Percentiles rank a stretch among this genome's conserved stretches.
Evolutionary conservation across 2,797 vertebrate genomes (phyloP).

Genomic region (Rhabdophis nuchalis): DNA sequence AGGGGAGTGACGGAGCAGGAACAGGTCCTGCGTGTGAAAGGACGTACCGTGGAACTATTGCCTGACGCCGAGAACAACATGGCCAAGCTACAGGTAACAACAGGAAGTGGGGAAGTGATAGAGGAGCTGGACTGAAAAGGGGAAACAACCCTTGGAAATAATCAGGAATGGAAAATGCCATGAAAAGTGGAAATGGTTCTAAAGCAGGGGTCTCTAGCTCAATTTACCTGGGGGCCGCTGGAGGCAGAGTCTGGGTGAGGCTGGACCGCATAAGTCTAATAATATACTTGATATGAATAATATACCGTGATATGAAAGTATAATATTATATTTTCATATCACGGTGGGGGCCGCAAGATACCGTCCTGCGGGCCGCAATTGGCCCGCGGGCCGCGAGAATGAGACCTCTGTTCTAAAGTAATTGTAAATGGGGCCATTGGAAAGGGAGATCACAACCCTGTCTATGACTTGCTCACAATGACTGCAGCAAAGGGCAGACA

Average conservation of each 20-base stretch:
- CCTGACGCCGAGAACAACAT: slow-evolving; percentile 81
- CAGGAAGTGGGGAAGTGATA: not conserved
- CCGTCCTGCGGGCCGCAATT: too few species aligned
- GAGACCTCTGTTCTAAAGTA: not conserved
- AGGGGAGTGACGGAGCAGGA: slow-evolving; percentile 70
- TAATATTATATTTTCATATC: too few species aligned
- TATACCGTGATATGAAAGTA: too few species aligned
- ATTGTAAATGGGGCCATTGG: not conserved
- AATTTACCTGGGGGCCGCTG: too few species aligned
- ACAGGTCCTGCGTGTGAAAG: slow-evolving; percentile 76
- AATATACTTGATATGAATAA: too few species aligned
- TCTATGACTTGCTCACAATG: not conserved
- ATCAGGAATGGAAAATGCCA: not conserved
- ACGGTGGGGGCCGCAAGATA: too few species aligned
- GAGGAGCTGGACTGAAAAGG: not conserved
- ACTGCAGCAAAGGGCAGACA: too few species aligned
- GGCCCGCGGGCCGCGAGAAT: too few species aligned
- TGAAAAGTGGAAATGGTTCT: not conserved
- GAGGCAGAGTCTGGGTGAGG: too few species aligned
- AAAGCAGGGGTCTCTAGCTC: too few species aligned
- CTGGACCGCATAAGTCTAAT: too few species aligned
- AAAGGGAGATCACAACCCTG: not conserved
- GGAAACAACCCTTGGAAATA: not conserved
- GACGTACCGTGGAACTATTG: slow-evolving; percentile 78
- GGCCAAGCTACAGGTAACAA: slow-evolving; percentile 80